Conservation (phyloP, 2,797 vertebrate genomes). For the Girardinus metallicus region DNA sequence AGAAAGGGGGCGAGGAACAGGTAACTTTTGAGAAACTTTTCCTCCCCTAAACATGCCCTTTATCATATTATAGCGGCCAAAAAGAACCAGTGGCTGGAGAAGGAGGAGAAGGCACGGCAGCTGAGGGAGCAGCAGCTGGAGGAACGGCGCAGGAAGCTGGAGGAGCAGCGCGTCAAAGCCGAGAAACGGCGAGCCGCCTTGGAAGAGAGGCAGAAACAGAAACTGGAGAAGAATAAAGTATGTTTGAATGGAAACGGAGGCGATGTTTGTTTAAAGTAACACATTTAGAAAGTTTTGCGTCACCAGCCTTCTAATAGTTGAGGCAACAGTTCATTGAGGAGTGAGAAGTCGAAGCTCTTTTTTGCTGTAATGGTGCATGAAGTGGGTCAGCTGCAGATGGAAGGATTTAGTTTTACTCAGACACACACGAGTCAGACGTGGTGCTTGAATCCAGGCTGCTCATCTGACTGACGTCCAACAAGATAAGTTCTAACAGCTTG, state of each 20-base stretch:
- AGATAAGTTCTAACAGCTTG: slow-evolving; percentile 1
- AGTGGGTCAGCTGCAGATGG: slow-evolving; percentile 17
- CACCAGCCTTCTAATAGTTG: background rate
- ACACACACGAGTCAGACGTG: background rate
- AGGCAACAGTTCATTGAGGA: background rate
- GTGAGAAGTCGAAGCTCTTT: background rate
- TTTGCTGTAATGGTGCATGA: slow-evolving; percentile 2
- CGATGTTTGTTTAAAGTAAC: slow-evolving; percentile 1
- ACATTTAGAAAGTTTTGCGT: background rate
- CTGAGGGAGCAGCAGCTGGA: slow-evolving; percentile 94
- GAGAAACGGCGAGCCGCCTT: slow-evolving; percentile 88
- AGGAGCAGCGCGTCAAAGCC: slow-evolving; percentile 90
- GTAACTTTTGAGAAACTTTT: background rate
- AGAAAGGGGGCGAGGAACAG: background rate
- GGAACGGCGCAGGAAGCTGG: slow-evolving; percentile 88
- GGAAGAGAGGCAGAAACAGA: slow-evolving; percentile 94
- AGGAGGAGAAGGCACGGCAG: slow-evolving; percentile 91
- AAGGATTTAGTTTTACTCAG: slow-evolving; percentile 24
- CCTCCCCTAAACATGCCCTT: slow-evolving; percentile 12
- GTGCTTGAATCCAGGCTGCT: slow-evolving; percentile 7
- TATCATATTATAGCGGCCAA: slow-evolving; percentile 85
- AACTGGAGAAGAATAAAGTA: slow-evolving; percentile 97
- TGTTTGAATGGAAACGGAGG: background rate
- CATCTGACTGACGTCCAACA: background rate
- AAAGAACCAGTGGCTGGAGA: slow-evolving; percentile 94